These are phyloP conservation scores for Prunella strophiata DNA, from an alignment of 2,797 vertebrate genomes.

Conservation along the genomic window DNA sequence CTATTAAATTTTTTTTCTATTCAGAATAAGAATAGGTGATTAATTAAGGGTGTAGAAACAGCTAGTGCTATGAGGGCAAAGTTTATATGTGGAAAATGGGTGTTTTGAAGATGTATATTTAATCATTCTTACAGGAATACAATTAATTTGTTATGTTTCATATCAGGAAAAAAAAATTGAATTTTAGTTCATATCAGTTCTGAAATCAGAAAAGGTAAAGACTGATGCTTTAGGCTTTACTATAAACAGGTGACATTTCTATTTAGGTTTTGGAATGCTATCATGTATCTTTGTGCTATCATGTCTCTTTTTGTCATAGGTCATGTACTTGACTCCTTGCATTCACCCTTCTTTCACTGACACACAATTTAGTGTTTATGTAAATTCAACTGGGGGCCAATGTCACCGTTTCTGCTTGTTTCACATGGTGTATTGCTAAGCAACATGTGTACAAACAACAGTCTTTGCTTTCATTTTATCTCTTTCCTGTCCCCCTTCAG, in stretches of 20 bases:
- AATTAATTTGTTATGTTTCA: background rate
- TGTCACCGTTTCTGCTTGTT: background rate
- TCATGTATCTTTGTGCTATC: background rate
- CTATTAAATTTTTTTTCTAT: background rate
- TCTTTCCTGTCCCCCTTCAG: background rate
- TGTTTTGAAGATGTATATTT: background rate
- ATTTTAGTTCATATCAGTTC: background rate
- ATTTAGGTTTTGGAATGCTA: background rate
- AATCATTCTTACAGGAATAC: background rate
- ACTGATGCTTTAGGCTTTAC: background rate
- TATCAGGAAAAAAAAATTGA: background rate
- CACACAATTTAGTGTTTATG: background rate
- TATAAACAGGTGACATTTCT: background rate
- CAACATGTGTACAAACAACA: conserved; percentile 13
- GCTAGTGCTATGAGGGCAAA: background rate
- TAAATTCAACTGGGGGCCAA: background rate
- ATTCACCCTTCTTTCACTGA: conserved; percentile 9
- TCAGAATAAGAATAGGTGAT: background rate
- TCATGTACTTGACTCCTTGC: background rate
- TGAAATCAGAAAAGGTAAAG: background rate
- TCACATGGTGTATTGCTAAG: conserved; percentile 47
- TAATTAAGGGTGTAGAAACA: background rate
- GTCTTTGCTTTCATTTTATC: conserved; percentile 18
- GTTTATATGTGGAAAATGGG: background rate
- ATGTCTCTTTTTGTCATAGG: background rate